These are phyloP conservation scores for Dicrostonyx torquatus DNA, from an alignment of 2,797 vertebrate species.

Conservation along the genomic window DNA sequence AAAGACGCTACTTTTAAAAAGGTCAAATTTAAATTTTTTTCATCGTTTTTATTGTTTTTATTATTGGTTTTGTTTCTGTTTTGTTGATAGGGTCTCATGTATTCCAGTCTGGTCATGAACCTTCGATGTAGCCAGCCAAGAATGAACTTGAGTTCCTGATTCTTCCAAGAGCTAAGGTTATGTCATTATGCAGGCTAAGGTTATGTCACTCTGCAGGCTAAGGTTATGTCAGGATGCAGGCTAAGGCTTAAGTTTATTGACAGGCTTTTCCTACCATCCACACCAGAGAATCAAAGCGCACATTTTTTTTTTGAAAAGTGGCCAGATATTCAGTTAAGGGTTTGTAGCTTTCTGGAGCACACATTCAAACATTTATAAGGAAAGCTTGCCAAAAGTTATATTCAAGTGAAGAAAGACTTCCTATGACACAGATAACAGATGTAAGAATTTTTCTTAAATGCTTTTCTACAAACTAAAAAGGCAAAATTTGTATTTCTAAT, in stretches of 20 bases:
- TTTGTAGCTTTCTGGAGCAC: constrained; percentile 69
- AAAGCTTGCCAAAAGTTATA: constrained; percentile 58
- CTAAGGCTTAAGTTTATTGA: constrained; percentile 60
- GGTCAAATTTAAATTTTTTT: not conserved
- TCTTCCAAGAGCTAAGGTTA: not conserved
- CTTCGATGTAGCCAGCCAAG: not conserved
- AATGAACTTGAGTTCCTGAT: not conserved
- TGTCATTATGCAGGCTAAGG: not conserved
- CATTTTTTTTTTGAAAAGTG: constrained; percentile 72
- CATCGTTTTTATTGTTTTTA: not conserved
- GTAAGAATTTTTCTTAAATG: constrained; percentile 35
- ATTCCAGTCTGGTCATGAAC: not conserved
- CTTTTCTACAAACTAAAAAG: constrained; percentile 50
- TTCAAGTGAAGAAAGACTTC: constrained; percentile 59
- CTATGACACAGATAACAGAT: constrained; percentile 52
- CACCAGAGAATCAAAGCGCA: constrained; percentile 70
- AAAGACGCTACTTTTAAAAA: not conserved
- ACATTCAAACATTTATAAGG: constrained; percentile 68
- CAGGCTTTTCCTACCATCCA: constrained; percentile 69
- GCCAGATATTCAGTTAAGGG: constrained; percentile 61
- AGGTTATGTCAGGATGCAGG: not conserved
- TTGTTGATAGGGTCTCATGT: not conserved
- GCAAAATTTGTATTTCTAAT: constrained; percentile 54
- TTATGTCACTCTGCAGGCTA: not conserved
- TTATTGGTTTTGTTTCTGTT: not conserved